Conservation (phyloP, 2,113 vertebrate species). For the Rhinichthys klamathensis region DNA sequence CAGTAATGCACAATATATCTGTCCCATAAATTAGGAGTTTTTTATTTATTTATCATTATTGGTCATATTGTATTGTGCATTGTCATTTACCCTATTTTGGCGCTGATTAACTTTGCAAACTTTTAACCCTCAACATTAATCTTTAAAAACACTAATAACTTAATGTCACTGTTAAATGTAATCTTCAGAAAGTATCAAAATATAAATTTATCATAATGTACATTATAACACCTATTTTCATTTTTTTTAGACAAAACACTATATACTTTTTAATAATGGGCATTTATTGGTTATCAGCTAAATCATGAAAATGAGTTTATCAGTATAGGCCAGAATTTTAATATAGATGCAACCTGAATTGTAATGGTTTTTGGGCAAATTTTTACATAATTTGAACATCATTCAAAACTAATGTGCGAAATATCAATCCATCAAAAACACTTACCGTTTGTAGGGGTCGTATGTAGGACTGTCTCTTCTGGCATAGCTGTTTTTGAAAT, state of each 20-base stretch:
- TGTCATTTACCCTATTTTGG: neutral
- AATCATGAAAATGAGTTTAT: neutral
- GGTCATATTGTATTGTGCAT: neutral
- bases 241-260: neutral
- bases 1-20: neutral
- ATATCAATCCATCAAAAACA: neutral
- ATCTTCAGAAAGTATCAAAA: neutral
- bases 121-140: neutral
- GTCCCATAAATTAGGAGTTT: neutral
- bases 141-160: neutral
- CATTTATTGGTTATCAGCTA: neutral
- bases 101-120: neutral
- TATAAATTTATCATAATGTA: neutral
- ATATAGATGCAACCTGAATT: neutral
- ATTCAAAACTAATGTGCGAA: neutral
- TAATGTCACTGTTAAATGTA: neutral
- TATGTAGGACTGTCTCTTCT: conserved; percentile 95
- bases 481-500: conserved; percentile 80
- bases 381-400: neutral
- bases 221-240: neutral
- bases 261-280: neutral
- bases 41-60: neutral
- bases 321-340: neutral
- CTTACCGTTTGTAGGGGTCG: conserved; percentile 93
- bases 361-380: neutral